Base-by-base conservation (phyloP, 2,797 vertebrate species). In the Sparidentex hasta region DNA sequence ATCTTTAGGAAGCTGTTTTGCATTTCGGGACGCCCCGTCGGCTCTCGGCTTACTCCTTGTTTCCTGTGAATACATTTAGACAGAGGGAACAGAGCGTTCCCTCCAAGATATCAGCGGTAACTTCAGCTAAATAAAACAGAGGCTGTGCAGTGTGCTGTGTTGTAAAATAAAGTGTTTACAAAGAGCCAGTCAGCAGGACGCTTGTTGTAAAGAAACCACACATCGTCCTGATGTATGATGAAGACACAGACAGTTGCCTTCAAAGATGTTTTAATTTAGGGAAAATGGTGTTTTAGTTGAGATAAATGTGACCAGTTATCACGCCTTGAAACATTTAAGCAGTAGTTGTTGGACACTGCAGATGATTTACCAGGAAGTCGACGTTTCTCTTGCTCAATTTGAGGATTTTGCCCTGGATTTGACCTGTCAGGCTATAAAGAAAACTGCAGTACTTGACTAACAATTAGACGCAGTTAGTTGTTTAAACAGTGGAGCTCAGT, bases 1-100 rank as follows among this genome's bases (percentile, higher is more conserved):
- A 64, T 83, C 63, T 83, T 74, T 73, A 55, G 76, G 54, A 65
- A 48, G 51, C 48, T 74, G 18, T 38, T 57, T 64, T 65, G 54
- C 65, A 69, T 83, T 54, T 65, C 3, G 79, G 69, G 71, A 76
- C 71, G 52, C 25, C 25, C 4, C 51, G 71, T 46, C 27, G 68
- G 50, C 62, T 50, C 25, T 41, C 1, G 6, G 29, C 56, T 68
- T 51, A 8, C 47, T 64, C 46, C 18, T 67, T 4, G 16, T 55
- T 78, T 65, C 59, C 59, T 59, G 29, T 38, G 58, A 71, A 64
- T 44, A 57, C 43, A 48, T 69, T 57, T 47, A 55, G 47, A 55
- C 52, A 20, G 27, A 0, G 0, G 25, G 23, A 55, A 71, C 43
- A 56, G 50, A 67, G 43, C 3, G 29, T 55, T 62, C 23, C 66